Percentiles rank a stretch among this genome's conserved stretches.
Evolutionary conservation across 2,113 vertebrate species (phyloP).

Genomic region (Meriones unguiculatus): DNA sequence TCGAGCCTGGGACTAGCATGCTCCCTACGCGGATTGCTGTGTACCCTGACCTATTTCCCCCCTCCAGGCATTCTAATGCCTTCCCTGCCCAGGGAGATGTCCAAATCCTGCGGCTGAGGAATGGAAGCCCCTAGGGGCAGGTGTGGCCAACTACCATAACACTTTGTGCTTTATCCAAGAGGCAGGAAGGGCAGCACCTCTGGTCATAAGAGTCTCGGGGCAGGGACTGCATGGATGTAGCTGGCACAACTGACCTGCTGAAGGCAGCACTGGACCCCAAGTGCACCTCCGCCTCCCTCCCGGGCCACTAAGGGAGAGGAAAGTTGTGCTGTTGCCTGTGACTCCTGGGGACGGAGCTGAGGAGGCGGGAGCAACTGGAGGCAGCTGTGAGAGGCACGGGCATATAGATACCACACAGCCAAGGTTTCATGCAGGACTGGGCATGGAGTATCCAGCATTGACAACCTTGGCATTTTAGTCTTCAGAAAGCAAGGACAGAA

Average conservation of each 20-base stretch:
- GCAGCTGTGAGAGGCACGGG: not conserved
- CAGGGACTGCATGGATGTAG: not conserved
- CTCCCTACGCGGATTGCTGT: not conserved
- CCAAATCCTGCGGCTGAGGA: not conserved
- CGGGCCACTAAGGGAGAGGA: not conserved
- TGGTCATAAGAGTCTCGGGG: not conserved
- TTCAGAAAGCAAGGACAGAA: slow-evolving; percentile 36
- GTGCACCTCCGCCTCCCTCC: not conserved
- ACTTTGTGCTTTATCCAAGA: slow-evolving; percentile 79
- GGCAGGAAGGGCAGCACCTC: slow-evolving; percentile 41
- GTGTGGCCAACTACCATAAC: not conserved
- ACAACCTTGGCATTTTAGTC: slow-evolving; percentile 26
- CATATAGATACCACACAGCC: not conserved
- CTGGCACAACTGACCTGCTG: not conserved
- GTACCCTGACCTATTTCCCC: not conserved
- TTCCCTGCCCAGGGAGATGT: not conserved
- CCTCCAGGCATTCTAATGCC: not conserved
- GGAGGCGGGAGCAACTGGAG: not conserved
- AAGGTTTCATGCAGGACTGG: slow-evolving; percentile 33
- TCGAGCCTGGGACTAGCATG: not conserved
- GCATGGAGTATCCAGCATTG: not conserved
- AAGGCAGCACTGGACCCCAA: not conserved
- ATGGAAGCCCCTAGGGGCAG: not conserved
- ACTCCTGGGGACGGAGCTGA: slow-evolving; percentile 15
- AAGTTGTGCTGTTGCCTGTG: slow-evolving; percentile 63